Percentiles rank a stretch among this genome's conserved stretches.
phyloP scores from a whole-genome alignment of 2,797 vertebrate genomes.

The Micrastur ruficollis region DNA sequence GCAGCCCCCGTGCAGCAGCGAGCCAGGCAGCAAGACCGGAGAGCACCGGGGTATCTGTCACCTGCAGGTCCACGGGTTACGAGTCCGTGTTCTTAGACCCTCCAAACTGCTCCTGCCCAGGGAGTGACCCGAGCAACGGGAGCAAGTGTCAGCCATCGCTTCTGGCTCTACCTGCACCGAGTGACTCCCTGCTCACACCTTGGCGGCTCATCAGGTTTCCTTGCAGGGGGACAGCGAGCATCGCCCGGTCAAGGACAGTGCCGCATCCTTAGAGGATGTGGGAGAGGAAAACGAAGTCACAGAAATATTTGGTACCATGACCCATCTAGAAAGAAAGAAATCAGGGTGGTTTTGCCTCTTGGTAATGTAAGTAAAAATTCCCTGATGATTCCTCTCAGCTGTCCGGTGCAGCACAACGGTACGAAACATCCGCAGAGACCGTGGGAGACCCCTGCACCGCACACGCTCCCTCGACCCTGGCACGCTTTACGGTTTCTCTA shows the following conservation, averaged over 20 bases:
- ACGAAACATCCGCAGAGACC: neutral
- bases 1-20: neutral
- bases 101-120: neutral
- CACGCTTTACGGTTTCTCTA: too few relatives aligned
- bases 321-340: neutral
- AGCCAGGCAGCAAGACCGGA: neutral
- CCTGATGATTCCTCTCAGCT: neutral
- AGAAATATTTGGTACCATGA: neutral
- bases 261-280: neutral
- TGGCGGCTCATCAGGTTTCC: neutral
- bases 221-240: neutral
- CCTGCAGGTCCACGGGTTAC: neutral
- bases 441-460: neutral
- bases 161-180: neutral
- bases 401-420: neutral
- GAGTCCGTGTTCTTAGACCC: accelerated
- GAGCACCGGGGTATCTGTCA: accelerated
- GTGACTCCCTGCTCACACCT: neutral
- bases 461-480: accelerated
- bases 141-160: neutral
- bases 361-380: neutral
- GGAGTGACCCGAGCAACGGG: neutral
- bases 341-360: neutral
- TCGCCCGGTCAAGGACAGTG: neutral
- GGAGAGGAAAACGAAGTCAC: neutral